phyloP scores from a whole-genome alignment of 1,140 invertebrate genomes.

The Cryptotermes secundus region DNA sequence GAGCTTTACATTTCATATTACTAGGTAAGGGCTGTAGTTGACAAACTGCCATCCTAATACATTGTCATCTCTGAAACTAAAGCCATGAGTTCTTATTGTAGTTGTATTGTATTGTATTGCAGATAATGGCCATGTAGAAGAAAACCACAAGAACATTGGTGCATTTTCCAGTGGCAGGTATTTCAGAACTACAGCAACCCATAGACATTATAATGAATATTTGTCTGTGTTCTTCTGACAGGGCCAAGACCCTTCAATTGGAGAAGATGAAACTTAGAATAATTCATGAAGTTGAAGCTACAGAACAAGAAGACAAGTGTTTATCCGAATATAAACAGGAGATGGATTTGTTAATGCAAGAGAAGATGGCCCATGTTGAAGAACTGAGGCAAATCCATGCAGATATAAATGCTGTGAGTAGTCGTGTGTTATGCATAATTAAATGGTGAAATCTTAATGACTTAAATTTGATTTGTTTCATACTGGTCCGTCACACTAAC shows the following conservation, averaged over 20 bases:
- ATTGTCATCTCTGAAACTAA: too few relatives aligned
- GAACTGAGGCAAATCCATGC: constrained; percentile 96
- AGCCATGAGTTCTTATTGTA: too few relatives aligned
- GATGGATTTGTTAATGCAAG: constrained; percentile 93
- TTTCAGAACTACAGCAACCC: constrained; percentile 18
- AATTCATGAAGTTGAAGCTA: constrained; percentile 85
- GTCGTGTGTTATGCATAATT: too few relatives aligned
- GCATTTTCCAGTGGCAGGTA: not conserved
- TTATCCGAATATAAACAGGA: constrained; percentile 90
- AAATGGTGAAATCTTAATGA: too few relatives aligned
- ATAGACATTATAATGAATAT: constrained; percentile 26
- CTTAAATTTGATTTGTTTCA: too few relatives aligned
- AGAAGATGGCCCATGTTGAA: constrained; percentile 99
- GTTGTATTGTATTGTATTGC: too few relatives aligned
- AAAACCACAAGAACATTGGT: not conserved
- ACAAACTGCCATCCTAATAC: too few relatives aligned
- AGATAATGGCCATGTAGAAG: not conserved
- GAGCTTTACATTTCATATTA: too few relatives aligned
- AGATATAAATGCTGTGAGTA: constrained; percentile 89
- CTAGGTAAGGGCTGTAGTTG: too few relatives aligned
- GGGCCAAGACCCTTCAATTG: constrained; percentile 84
- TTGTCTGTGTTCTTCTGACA: constrained; percentile 46
- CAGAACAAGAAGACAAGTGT: constrained; percentile 91
- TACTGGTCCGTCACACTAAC: too few relatives aligned
- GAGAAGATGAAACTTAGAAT: constrained; percentile 88